These are phyloP conservation scores for Cartodere bifasciata DNA, from an alignment of 2,888 invertebrate genomes.

Conservation along the genomic window DNA sequence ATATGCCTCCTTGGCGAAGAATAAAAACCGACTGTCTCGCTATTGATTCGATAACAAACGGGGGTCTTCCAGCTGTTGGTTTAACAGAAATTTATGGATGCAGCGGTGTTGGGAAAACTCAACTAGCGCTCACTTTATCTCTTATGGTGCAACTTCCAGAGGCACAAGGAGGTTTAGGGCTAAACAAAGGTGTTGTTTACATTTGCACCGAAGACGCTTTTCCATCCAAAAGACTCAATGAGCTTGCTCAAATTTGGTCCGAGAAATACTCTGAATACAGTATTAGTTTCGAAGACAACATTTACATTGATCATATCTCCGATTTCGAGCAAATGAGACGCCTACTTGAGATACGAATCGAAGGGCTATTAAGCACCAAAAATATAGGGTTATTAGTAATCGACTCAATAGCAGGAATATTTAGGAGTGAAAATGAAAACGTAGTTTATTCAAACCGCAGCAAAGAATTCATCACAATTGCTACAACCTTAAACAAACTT, in stretches of 20 bases:
- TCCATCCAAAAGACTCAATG: slow-evolving; percentile 53
- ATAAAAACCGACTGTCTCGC: slow-evolving; percentile 43
- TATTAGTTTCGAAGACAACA: slow-evolving; percentile 41
- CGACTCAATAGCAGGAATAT: slow-evolving; percentile 63
- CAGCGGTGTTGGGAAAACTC: slow-evolving; percentile 73
- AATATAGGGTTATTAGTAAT: slow-evolving; percentile 47
- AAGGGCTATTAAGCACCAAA: slow-evolving; percentile 35
- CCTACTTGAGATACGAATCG: no score
- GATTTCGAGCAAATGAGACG: slow-evolving; percentile 33
- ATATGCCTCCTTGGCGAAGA: slow-evolving; percentile 21
- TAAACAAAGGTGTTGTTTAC: slow-evolving; percentile 45
- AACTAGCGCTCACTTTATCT: slow-evolving; percentile 59
- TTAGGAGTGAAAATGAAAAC: slow-evolving; percentile 42
- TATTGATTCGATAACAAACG: slow-evolving; percentile 47
- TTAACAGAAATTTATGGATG: slow-evolving; percentile 71
- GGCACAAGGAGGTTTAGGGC: slow-evolving; percentile 40
- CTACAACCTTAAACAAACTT: slow-evolving; percentile 41
- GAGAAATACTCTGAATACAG: slow-evolving; percentile 21
- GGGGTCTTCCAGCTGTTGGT: slow-evolving; percentile 55
- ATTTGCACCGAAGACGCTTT: slow-evolving; percentile 70
- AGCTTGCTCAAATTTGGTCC: slow-evolving; percentile 35
- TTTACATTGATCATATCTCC: slow-evolving; percentile 53
- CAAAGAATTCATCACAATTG: slow-evolving; percentile 43
- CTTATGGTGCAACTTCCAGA: slow-evolving; percentile 48
- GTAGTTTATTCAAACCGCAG: slow-evolving; percentile 38